Conservation (phyloP, 1,140 invertebrate species). For the Cotesia vestalis region DNA sequence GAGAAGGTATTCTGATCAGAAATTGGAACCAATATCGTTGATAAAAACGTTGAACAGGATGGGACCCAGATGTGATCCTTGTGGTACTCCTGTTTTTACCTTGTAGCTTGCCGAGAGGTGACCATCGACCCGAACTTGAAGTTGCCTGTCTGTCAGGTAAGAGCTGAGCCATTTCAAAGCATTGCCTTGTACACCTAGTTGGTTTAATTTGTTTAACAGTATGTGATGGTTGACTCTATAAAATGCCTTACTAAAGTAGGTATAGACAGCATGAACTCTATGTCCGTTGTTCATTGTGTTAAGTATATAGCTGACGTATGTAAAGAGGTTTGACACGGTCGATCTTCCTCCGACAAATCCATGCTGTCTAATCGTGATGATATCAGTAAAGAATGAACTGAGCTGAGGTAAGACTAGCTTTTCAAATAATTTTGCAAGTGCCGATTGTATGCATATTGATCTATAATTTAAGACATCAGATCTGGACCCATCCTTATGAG, state of each 20-base stretch:
- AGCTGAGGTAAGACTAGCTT: neutral
- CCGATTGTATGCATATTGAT: neutral
- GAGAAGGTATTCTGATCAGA: neutral
- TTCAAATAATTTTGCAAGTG: conserved; percentile 11
- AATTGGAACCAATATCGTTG: neutral
- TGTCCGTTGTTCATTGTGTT: neutral
- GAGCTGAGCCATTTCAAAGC: conserved; percentile 38
- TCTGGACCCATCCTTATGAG: neutral
- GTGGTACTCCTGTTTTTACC: too few species aligned
- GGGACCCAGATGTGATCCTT: too few species aligned
- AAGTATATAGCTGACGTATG: neutral
- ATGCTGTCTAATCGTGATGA: neutral
- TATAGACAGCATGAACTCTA: conserved; percentile 30
- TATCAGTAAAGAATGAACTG: neutral
- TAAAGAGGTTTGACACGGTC: neutral
- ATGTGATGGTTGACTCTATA: conserved; percentile 39
- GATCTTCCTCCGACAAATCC: conserved; percentile 6
- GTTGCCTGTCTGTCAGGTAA: conserved; percentile 30
- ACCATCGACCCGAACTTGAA: conserved; percentile 27
- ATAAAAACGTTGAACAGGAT: neutral
- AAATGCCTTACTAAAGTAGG: conserved; percentile 42
- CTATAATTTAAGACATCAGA: neutral
- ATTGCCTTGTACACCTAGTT: conserved; percentile 19
- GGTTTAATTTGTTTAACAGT: conserved; percentile 31
- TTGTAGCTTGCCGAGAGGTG: too few species aligned